Base-by-base conservation (phyloP, 2,797 vertebrate genomes). In the Buceros bicornis region DNA sequence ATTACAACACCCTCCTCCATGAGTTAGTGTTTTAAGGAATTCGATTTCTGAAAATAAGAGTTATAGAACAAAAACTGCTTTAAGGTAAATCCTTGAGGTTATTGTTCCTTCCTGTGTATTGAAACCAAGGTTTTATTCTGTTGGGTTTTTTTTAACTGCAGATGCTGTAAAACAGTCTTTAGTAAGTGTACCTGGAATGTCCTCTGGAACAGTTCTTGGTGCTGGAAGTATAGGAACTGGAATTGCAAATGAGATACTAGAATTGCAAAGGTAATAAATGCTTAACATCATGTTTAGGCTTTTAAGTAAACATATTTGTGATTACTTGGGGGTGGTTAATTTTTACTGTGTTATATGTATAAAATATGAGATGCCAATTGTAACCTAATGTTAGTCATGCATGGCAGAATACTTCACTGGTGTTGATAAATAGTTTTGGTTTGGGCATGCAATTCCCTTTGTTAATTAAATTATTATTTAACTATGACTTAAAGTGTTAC, bases 161-260 rank as follows among this genome's bases (percentile, higher is more conserved):
- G 98, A 98, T 94, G 98, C 98, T 94, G 97, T 98, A 45, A 99
- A 98, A 86, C 99, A 98, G 77, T 97, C 98, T 69, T 98, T 98
- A 92, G 95, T 98, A 69, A 97, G 97, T 62, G 98, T 99, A 81
- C 98, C 99, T 43, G 99, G 99, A 69, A 98, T 98, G 93, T 98
- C 98, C 83, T 97, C 97, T 50, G 97, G 98, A 87, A 98, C 98
- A 40, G 97, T 99, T 96, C 98, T 99, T 67, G 99, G 99, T 85
- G 99, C 99, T 88, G 99, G 98, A 80, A 99, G 98, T 96, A 99
- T 99, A 24, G 98, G 99, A 93, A 99, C 98, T 0, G 98, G 99
- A 96, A 99, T 99, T 74, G 99, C 99, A 89, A 99, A 99, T 70
- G 99, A 99, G 97, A 98, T 99, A 84, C 88, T 99, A 96, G 98